Conservation (phyloP, 2,797 vertebrate genomes). For the Spizella passerina region DNA sequence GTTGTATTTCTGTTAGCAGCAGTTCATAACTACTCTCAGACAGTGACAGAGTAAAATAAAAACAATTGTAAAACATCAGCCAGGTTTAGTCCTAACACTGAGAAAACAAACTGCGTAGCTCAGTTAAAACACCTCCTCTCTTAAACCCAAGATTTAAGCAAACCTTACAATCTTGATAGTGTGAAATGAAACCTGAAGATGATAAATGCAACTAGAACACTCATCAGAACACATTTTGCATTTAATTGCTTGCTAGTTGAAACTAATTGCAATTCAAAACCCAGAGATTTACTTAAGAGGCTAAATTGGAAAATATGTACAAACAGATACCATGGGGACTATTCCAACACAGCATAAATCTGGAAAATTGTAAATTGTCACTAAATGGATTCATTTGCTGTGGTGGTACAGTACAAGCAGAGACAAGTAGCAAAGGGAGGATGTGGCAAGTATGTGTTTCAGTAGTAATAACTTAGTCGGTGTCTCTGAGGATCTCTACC, state of each 20-base stretch:
- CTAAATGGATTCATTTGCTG: not conserved
- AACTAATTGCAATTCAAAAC: conserved; percentile 6
- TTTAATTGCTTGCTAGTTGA: conserved; percentile 1
- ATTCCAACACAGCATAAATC: not conserved
- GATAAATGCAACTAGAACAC: not conserved
- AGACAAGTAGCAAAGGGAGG: not conserved
- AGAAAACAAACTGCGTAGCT: not conserved
- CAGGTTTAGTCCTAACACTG: not conserved
- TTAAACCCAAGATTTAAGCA: not conserved
- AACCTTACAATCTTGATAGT: not conserved
- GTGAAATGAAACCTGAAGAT: conserved; percentile 7
- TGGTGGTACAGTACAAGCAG: not conserved
- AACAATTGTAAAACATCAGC: not conserved
- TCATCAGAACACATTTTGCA: not conserved
- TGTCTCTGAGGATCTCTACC: not conserved
- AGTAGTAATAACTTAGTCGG: not conserved
- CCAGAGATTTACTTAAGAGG: not conserved
- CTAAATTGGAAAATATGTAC: not conserved
- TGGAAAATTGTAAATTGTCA: not conserved
- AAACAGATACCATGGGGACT: not conserved
- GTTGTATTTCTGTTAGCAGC: not conserved
- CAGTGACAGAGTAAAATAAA: not conserved
- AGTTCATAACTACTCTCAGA: not conserved
- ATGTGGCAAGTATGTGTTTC: not conserved
- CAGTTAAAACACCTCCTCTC: not conserved